phyloP scores from a whole-genome alignment of 2,113 vertebrate species.

The Nycticryphes semicollaris region DNA sequence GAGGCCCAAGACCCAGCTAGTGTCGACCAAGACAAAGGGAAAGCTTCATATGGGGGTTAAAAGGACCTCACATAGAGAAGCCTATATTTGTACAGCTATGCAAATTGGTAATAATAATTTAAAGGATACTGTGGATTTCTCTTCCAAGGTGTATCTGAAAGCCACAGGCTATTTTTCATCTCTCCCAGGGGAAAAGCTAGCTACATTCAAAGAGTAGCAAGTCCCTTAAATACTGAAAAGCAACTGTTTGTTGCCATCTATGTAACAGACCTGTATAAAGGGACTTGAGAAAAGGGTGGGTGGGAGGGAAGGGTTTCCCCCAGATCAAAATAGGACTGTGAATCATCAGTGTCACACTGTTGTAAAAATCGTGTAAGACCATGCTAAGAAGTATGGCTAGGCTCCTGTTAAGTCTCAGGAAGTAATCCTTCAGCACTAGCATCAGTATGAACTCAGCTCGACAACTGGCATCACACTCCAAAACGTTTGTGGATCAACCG shows the following conservation, averaged over 20 bases:
- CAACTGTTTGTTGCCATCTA: neutral
- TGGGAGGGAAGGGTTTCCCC: slow-evolving; percentile 19
- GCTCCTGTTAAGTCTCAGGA: neutral
- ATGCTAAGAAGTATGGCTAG: neutral
- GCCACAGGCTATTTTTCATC: neutral
- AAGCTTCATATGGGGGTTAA: neutral
- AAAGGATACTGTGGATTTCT: neutral
- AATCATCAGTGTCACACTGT: slow-evolving; percentile 4
- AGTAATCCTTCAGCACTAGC: neutral
- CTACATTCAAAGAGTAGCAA: neutral
- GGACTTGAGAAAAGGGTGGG: slow-evolving; percentile 18
- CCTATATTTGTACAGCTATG: neutral
- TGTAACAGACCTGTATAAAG: neutral
- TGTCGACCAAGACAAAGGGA: neutral
- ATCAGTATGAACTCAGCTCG: neutral
- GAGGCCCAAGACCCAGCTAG: neutral
- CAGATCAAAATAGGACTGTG: neutral
- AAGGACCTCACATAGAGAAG: neutral
- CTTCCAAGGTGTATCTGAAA: neutral
- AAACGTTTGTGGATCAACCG: neutral
- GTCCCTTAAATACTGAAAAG: neutral
- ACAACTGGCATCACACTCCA: neutral
- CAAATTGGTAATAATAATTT: neutral
- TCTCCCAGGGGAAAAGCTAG: neutral
- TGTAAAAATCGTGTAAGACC: slow-evolving; percentile 20